Base-by-base conservation (phyloP, 2,797 vertebrate species). In the Graptemys geographica region DNA sequence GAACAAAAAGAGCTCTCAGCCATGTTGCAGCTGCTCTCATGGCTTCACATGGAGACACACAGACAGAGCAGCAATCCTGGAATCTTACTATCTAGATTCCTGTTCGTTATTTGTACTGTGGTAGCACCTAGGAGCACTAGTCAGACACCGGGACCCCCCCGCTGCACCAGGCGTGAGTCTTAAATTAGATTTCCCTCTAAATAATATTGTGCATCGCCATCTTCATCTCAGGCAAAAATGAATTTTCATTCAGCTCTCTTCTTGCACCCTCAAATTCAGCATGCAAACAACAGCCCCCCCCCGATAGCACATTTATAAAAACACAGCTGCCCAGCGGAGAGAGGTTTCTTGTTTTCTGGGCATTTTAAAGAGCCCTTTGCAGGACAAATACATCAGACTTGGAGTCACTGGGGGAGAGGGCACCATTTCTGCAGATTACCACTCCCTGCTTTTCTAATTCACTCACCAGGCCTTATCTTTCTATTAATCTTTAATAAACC, bases 401-500 rank as follows among this genome's bases (percentile, higher is more conserved):
- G 76, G 89, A 95, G 94, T 97, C 96, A 95, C 95, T 83, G 93
- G 93, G 89, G 93, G 92, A 95, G 88, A 95, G 86, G 90, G 92
- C 95, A 94, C 89, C 94, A 91, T 95, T 95, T 95, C 95, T 94
- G 86, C 84, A 96, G 97, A 96, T 97, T 97, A 97, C 95, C 95
- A 92, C 96, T 96, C 96, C 95, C 95, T 79, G 97, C 92, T 97
- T 97, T 96, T 93, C 95, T 95, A 96, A 97, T 96, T 96, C 89
- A 83, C 93, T 96, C 96, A 93, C 95, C 89, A 91, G 51, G 95
- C 44, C 81, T 84, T 97, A 97, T 97, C 97, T 96, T 97, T 95
- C 96, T 89, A 96, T 95, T 96, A 94, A 96, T 98, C 97, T 97
- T 97, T 97, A 97, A 97, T 96, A 97, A 88, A 96, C 89, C 96